phyloP scores from a whole-genome alignment of 2,888 invertebrate species.

The Mechanitis messenoides region DNA sequence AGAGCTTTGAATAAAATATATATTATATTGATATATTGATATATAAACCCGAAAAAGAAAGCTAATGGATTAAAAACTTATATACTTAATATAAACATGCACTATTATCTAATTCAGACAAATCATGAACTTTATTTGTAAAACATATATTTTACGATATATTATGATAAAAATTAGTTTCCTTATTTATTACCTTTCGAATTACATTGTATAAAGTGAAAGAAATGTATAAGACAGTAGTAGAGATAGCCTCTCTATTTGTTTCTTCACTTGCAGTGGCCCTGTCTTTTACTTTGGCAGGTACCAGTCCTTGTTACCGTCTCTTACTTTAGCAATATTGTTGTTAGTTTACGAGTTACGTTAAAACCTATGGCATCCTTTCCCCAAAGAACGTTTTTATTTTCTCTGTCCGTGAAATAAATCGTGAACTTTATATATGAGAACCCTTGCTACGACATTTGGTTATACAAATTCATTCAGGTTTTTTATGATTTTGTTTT shows the following conservation, averaged over 20 bases:
- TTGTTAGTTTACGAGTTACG: slow-evolving; percentile 47
- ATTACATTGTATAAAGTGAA: no score
- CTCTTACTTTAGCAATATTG: slow-evolving; percentile 51
- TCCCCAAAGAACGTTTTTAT: slow-evolving; percentile 33
- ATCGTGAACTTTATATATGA: slow-evolving; percentile 28
- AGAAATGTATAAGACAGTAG: no score
- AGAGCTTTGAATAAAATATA: slow-evolving; percentile 14
- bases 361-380: slow-evolving; percentile 37
- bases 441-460: slow-evolving; percentile 12
- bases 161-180: no score
- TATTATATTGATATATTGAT: not conserved
- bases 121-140: no score
- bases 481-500: no score
- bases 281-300: slow-evolving; percentile 57
- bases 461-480: not conserved
- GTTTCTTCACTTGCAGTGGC: slow-evolving; percentile 41
- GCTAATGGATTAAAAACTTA: no score
- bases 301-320: slow-evolving; percentile 47
- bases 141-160: no score
- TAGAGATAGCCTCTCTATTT: slow-evolving; percentile 2
- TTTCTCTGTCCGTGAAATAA: slow-evolving; percentile 29
- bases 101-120: no score
- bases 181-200: no score
- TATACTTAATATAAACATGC: no score
- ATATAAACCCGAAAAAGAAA: no score